These are phyloP conservation scores for Pipistrellus kuhlii DNA, from an alignment of 2,797 vertebrate genomes.

Conservation along the genomic window DNA sequence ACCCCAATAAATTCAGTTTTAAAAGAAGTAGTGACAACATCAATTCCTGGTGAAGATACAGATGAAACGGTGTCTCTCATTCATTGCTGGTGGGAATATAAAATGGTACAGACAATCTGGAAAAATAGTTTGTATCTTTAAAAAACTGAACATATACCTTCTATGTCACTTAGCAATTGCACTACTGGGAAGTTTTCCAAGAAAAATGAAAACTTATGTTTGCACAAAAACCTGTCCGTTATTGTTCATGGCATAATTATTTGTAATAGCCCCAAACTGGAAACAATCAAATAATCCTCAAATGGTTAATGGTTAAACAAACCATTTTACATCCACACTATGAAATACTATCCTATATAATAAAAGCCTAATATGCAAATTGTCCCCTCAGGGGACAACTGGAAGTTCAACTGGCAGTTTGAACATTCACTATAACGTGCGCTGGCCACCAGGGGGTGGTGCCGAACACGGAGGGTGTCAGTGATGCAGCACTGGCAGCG, in stretches of 20 bases:
- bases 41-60: neutral
- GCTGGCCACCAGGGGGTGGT: too few species aligned
- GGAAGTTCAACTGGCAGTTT: too few species aligned
- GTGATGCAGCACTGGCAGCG: too few species aligned
- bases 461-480: too few species aligned
- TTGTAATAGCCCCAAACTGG: neutral
- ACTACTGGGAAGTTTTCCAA: neutral
- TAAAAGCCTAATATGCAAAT: too few species aligned
- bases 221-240: neutral
- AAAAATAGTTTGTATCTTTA: neutral
- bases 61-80: neutral
- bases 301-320: neutral
- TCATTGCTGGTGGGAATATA: neutral
- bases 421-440: too few species aligned
- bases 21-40: neutral
- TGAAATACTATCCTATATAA: too few species aligned
- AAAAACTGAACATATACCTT: neutral
- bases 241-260: neutral
- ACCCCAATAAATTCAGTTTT: neutral
- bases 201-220: neutral
- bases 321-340: neutral
- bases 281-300: neutral
- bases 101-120: neutral
- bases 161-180: neutral
- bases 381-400: too few species aligned